Conservation (phyloP, 1,140 invertebrate species). For the Bombus fervidus region DNA sequence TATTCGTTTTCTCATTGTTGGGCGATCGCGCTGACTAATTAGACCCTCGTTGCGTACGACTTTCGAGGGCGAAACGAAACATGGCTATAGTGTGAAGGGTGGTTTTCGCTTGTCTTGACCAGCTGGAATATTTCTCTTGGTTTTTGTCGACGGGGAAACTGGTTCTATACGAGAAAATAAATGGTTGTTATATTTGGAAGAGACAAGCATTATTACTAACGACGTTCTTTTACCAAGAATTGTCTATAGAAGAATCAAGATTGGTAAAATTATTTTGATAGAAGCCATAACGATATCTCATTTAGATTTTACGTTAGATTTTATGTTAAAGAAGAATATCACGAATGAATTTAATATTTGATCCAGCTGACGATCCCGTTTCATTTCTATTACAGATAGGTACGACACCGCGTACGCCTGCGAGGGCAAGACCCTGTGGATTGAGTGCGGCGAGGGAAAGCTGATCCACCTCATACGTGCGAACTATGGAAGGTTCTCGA, state of each 20-base stretch:
- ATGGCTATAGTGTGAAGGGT: neutral
- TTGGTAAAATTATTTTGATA: too few relatives aligned
- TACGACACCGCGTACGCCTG: conserved; percentile 97
- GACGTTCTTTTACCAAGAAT: too few relatives aligned
- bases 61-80: neutral
- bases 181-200: neutral
- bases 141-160: neutral
- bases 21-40: conserved; percentile 34
- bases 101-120: neutral
- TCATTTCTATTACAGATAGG: conserved; percentile 84
- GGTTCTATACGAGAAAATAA: neutral
- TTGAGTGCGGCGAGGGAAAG: conserved; percentile 93
- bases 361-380: neutral
- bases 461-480: conserved; percentile 95
- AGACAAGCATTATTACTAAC: neutral
- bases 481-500: conserved; percentile 97
- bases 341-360: neutral
- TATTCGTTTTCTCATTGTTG: conserved; percentile 36
- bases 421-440: conserved; percentile 93
- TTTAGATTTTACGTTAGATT: too few relatives aligned
- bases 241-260: too few relatives aligned
- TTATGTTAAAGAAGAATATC: neutral
- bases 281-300: too few relatives aligned
- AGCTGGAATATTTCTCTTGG: neutral
- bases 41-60: conserved; percentile 8